Conservation (phyloP, 2,888 invertebrate species). For the Tipula vernalis region DNA sequence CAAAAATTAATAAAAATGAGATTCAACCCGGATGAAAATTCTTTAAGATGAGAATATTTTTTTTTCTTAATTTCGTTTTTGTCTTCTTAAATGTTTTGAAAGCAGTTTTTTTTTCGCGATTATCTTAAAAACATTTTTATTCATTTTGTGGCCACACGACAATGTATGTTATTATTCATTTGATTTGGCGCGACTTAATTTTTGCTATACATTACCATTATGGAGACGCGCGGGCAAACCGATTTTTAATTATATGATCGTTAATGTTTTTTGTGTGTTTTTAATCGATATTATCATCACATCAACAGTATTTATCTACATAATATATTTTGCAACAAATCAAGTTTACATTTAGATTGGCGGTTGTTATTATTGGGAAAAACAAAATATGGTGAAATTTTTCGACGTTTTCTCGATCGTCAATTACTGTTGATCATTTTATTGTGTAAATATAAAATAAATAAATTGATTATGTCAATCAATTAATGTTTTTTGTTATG, state of each 20-base stretch:
- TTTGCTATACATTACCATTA: neutral
- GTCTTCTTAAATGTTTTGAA: neutral
- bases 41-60: constrained; percentile 5
- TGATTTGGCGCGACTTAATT: constrained; percentile 1
- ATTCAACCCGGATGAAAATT: constrained; percentile 10
- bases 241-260: neutral
- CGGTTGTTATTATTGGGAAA: neutral
- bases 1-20: constrained; percentile 10
- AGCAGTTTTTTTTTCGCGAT: neutral
- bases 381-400: neutral
- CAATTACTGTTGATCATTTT: neutral
- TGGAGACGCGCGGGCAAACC: neutral
- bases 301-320: neutral
- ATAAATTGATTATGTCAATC: neutral
- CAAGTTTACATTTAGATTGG: neutral
- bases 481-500: neutral
- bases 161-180: neutral
- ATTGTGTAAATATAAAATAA: neutral
- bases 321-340: neutral
- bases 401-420: neutral
- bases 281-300: neutral
- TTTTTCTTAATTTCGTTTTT: neutral
- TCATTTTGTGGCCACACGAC: neutral
- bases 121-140: neutral
- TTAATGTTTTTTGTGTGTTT: neutral